These are phyloP conservation scores for Lissonota sp. DNA, from an alignment of 2,888 invertebrate genomes.

Conservation along the genomic window DNA sequence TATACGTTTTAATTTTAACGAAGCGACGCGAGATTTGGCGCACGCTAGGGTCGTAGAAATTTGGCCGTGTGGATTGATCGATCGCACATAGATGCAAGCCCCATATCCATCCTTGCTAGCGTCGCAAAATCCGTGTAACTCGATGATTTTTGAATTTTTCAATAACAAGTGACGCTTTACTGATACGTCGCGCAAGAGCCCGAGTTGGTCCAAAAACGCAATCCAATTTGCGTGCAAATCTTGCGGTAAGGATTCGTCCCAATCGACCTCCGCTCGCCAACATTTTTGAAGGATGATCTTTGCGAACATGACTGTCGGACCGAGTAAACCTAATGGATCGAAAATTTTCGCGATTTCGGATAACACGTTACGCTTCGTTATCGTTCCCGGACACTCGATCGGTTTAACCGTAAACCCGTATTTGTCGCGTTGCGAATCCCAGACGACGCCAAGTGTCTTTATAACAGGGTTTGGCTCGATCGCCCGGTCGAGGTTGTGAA, in stretches of 20 bases:
- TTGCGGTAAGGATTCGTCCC: constrained; percentile 55
- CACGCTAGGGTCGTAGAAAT: constrained; percentile 60
- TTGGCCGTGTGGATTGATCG: constrained; percentile 32
- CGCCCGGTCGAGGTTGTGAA: constrained; percentile 35
- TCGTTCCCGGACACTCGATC: constrained; percentile 19
- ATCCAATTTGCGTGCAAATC: constrained; percentile 35
- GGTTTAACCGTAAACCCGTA: constrained; percentile 42
- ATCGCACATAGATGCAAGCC: constrained; percentile 64
- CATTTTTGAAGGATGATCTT: constrained; percentile 55
- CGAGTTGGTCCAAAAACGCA: too few species aligned
- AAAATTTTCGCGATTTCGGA: too few species aligned
- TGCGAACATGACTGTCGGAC: constrained; percentile 53
- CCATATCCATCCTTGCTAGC: constrained; percentile 64
- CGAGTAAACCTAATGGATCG: too few species aligned
- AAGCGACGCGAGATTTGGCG: constrained; percentile 73
- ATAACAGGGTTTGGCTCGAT: constrained; percentile 32
- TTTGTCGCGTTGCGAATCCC: constrained; percentile 51
- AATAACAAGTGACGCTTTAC: too few species aligned
- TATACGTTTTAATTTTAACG: constrained; percentile 61
- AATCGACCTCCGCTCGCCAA: constrained; percentile 50
- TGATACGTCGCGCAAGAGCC: too few species aligned
- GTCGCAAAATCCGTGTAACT: constrained; percentile 69
- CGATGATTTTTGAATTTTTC: too few species aligned
- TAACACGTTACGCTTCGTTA: constrained; percentile 58
- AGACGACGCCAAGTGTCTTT: constrained; percentile 58